Base-by-base conservation (phyloP, 2,113 vertebrate species). In the Hippocampus comes region DNA sequence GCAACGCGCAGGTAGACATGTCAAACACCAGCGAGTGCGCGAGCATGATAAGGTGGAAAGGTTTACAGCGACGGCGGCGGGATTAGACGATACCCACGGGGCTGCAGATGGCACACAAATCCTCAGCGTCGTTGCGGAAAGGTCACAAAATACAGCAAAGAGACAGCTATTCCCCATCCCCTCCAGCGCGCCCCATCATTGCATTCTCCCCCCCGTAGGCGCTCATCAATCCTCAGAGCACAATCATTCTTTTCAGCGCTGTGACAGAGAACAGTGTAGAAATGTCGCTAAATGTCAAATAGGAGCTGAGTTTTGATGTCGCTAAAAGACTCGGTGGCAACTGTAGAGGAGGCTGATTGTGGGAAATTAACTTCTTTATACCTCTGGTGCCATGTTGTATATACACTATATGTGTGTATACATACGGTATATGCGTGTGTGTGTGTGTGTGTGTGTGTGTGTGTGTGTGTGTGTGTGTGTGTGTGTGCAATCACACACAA, bases 61-160 rank as follows among this genome's bases (percentile, higher is more conserved):
- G 76, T 80, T 80, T 78, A 78, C 79, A 81, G 73, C 73, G 77
- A 49, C 80, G 79, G 77, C 80, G 46, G 74, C 64, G 84, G 88
- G 86, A 90, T 90, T 88, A 91, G 60, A 43, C 70, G 81, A 67
- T 79, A 78, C 88, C 88, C 70, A 72, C 38, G 78, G 76, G 86
- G 85, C 87, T 80, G 81, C 91, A 90, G 89, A 90, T 91, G 91
- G 89, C 78, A 83, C 72, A 15, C 3, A 84, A 81, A 85, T 83
- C 84, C 83, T 82, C 70, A 10, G 84, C 80, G 84, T 80, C 27
- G 7, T 71, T 67, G 66, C 74, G 72, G 85, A 73, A 89, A 90
- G 89, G 89, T 89, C 89, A 88, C n/a, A 76, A 78, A 79, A 86
- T 74, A 79, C 67, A 82, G 72, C 73, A 75, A 72, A 53, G 57